Base-by-base conservation (phyloP, 2,888 invertebrate species). In the Ichneumoninae sp. region DNA sequence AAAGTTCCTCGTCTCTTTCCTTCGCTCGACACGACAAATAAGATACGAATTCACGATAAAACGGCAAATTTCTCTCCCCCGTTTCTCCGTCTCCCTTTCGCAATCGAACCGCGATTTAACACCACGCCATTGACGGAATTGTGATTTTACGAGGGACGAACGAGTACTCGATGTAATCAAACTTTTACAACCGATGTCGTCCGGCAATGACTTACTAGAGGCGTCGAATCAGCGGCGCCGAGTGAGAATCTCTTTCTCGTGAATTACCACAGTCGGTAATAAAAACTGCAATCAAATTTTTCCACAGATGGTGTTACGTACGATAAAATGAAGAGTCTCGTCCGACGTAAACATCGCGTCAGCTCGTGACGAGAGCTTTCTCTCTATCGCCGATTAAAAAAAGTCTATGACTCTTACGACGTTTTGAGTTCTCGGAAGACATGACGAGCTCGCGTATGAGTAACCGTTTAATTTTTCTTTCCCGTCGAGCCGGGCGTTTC, bases 31-130 rank as follows among this genome's bases (percentile, higher is more conserved):
- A 50, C 74, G 69, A 57, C 50, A 66, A 80, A 76, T 68, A 76
- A 80, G 60, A 76, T 71, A 68, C 50, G 71, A 60, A 57, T 71
- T 33, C 30, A 47, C 47, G 81, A 74, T 81, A 73, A 73, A 81
- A 65, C 60, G 77, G 68, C 19, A 71, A 26, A 26, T 16, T 47
- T 22, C 19, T n/a, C 66, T 70, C 26, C 47, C 36, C n/a, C 44
- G 65, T 65, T 57, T 60, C 71, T 4, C 4, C 33, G 19, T 52
- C 33, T 54, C 76, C 26, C 40, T 71, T 52, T 52, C 33, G 36
- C 22, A 26, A 33, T 63, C 47, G 19, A 40, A 36, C n/a, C 16
- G 40, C 57, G 57, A 57, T 57, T 57, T 22, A 4, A 26, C 26
- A 26, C 57, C 5, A 1, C 57, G 26, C 1, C 22, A 57, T 57